Percentiles rank a stretch among this genome's conserved stretches.
Evolutionary conservation across 92 coral and sea anemone species (phyloP).

Genomic region (Epizoanthus scotinus): DNA sequence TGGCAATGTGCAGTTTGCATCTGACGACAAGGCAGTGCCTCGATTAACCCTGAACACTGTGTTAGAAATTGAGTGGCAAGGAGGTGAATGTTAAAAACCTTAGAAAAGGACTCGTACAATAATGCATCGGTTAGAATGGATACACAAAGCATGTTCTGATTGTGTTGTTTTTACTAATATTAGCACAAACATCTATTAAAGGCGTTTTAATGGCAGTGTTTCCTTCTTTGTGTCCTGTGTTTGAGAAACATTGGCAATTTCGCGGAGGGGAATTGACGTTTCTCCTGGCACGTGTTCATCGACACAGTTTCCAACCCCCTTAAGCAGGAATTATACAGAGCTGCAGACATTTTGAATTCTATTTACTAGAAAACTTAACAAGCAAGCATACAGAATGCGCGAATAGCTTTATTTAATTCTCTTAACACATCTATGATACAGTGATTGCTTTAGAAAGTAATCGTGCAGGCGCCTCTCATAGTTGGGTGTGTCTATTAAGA

Average conservation of each 20-base stretch:
- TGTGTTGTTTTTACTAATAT: constrained; percentile 5
- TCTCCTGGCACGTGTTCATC: too few species aligned
- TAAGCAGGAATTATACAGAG: neutral
- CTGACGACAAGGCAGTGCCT: neutral
- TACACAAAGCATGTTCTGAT: neutral
- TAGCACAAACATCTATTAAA: neutral
- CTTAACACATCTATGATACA: neutral
- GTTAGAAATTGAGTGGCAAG: neutral
- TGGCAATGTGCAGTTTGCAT: neutral
- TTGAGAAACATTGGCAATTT: neutral
- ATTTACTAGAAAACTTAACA: neutral
- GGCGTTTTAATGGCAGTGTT: neutral
- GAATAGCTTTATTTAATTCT: neutral
- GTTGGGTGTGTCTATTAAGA: constrained; percentile 34
- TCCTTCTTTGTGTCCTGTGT: too few species aligned
- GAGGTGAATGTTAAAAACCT: neutral
- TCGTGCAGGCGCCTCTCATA: neutral
- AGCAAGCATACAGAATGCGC: neutral
- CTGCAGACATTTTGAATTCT: too few species aligned
- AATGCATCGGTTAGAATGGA: neutral
- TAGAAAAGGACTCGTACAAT: neutral
- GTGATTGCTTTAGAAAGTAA: neutral
- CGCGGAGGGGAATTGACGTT: too few species aligned
- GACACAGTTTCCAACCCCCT: neutral
- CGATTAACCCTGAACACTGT: neutral